Conservation (phyloP, 2,113 vertebrate species). For the Platanista minor region DNA sequence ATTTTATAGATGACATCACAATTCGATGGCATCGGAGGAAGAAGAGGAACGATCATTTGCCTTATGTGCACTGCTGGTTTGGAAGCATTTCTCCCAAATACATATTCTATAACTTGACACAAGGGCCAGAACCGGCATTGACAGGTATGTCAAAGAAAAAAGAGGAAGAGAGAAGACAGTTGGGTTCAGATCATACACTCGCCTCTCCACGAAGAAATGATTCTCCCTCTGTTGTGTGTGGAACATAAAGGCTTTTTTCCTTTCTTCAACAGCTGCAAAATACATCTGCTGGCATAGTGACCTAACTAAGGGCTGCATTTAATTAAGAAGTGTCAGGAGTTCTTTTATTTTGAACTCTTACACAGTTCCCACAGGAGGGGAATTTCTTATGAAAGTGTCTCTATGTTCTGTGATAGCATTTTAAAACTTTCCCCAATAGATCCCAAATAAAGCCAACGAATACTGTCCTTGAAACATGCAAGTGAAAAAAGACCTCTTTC, state of each 20-base stretch:
- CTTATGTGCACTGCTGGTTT: neutral
- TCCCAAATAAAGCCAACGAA: neutral
- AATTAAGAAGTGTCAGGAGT: neutral
- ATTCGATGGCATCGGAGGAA: neutral
- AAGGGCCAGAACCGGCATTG: neutral
- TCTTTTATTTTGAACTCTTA: neutral
- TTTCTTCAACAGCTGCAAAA: neutral
- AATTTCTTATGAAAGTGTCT: neutral
- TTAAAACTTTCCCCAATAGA: neutral
- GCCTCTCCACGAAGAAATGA: neutral
- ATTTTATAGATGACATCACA: neutral
- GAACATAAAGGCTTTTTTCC: neutral
- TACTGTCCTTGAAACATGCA: neutral
- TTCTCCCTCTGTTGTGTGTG: neutral
- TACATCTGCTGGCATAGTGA: neutral
- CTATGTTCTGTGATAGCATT: neutral
- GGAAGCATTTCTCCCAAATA: neutral
- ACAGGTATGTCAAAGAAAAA: neutral
- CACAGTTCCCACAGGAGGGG: neutral
- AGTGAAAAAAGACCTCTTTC: neutral
- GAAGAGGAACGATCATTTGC: neutral
- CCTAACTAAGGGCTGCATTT: neutral
- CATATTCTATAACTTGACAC: neutral
- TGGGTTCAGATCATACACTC: neutral
- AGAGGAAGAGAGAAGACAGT: neutral